Conservation (phyloP, 2,797 vertebrate species). For the Amniataba percoides region DNA sequence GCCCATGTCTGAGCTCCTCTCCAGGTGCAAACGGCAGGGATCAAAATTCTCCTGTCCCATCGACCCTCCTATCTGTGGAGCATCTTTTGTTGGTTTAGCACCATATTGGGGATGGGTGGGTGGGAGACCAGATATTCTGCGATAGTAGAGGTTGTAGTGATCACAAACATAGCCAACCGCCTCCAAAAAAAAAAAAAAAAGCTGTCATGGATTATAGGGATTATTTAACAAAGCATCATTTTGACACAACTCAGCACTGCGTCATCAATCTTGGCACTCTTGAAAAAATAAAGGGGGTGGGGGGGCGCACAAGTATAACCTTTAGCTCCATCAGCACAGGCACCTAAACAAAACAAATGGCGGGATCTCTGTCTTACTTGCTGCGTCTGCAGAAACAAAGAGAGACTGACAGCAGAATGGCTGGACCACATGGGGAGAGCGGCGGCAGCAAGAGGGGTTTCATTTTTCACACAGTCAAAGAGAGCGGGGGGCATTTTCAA, state of each 20-base stretch:
- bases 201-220: constrained; percentile 66
- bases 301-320: constrained; percentile 24
- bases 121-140: constrained; percentile 34
- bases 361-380: constrained; percentile 49
- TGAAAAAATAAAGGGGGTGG: background rate
- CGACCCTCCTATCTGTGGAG: background rate
- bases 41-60: constrained; percentile 5
- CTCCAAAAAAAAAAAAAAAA: constrained; percentile 33
- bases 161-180: constrained; percentile 25
- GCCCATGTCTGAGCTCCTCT: background rate
- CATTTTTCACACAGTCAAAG: constrained; percentile 54
- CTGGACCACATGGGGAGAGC: constrained; percentile 31
- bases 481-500: constrained; percentile 21
- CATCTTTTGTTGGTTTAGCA: constrained; percentile 30
- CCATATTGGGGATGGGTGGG: constrained; percentile 4
- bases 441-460: constrained; percentile 34
- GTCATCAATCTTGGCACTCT: constrained; percentile 61
- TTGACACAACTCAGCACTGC: constrained; percentile 64
- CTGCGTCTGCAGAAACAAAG: constrained; percentile 43
- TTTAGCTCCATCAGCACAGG: constrained; percentile 58
- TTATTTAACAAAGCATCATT: constrained; percentile 69
- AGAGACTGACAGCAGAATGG: constrained; percentile 46
- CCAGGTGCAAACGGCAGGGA: constrained; percentile 25
- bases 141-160: constrained; percentile 40
- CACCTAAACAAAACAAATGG: constrained; percentile 69